Base-by-base conservation (phyloP, 1,140 invertebrate species). In the Anastatus disparis region DNA sequence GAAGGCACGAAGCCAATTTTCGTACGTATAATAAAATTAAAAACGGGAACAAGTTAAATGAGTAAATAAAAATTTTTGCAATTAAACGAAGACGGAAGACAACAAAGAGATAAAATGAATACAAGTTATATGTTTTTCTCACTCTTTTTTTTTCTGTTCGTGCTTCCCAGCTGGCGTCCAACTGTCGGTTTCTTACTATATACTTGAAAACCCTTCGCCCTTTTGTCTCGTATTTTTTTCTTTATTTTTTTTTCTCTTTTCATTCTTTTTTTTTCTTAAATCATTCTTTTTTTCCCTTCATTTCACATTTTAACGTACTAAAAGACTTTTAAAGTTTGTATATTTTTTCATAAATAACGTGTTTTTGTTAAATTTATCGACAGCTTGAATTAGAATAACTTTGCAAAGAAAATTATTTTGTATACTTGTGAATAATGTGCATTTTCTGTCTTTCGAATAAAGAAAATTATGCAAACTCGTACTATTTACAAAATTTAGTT, bases 81-180 rank as follows among this genome's bases (percentile, higher is more conserved):
- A 63, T 62, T 44, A 64, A 64, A 59, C 31, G 27, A 42, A 35
- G 53, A 56, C 0, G 55, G 55, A 48, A 59, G 20, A 56, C 20
- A 46, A 61, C 26, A 44, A n/a, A n/a, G 31, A 69, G 63, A 63
- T 68, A 74, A 71, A 63, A 71, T 74, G 8, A 44, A 48, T 61
- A 50, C n/a, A n/a, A n/a, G 40, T 8, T 50, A 8, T 63, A 13
- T 42, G 20, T 31, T 56, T 66, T 38, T 55, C 35, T 15, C 58
- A 6, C 24, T 35, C 29, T 50, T 64, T 24, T 53, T 53, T 59
- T 66, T 24, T 65, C 53, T 26, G 27, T 69, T n/a, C n/a, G n/a
- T 74, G 72, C 59, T 72, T 75, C 63, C 76, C 77, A 78, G 75
- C 75, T 78, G 77, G 71, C 70, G 74, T 17, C 75, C 77, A 78